Conservation (phyloP, 2,888 invertebrate genomes). For the Coremacera marginata region DNA sequence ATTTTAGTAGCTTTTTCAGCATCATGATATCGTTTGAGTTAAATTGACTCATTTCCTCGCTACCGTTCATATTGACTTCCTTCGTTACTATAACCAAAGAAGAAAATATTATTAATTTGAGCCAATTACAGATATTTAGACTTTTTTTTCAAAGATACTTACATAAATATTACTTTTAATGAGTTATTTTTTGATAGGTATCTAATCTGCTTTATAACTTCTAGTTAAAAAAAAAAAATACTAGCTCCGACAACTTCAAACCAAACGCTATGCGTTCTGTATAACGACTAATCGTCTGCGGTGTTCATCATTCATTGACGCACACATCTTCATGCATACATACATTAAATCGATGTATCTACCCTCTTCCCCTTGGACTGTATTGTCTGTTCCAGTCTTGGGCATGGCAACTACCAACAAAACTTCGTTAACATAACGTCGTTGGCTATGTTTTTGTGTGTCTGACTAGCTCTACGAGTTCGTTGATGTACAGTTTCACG, state of each 20-base stretch:
- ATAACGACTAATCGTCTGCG: slow-evolving; percentile 26
- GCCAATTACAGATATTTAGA: neutral
- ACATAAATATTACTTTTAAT: neutral
- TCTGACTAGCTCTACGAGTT: neutral
- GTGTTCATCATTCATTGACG: slow-evolving; percentile 28
- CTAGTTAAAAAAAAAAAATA: neutral
- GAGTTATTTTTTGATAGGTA: neutral
- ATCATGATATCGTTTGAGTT: neutral
- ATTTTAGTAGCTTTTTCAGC: slow-evolving; percentile 1
- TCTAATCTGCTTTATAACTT: neutral
- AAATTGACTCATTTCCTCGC: neutral
- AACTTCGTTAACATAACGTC: neutral
- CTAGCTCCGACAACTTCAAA: neutral
- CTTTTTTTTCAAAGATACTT: neutral
- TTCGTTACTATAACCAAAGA: neutral
- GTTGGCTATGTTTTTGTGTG: no score
- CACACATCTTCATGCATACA: slow-evolving; percentile 17
- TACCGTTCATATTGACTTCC: neutral
- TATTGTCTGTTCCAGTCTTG: neutral
- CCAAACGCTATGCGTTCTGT: slow-evolving; percentile 23
- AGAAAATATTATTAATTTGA: neutral
- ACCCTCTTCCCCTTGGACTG: neutral
- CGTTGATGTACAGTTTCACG: slow-evolving; percentile 27
- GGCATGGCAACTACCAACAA: neutral
- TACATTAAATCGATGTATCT: slow-evolving; percentile 34